Base-by-base conservation (phyloP, 2,797 vertebrate genomes). In the Microhierax caerulescens region DNA sequence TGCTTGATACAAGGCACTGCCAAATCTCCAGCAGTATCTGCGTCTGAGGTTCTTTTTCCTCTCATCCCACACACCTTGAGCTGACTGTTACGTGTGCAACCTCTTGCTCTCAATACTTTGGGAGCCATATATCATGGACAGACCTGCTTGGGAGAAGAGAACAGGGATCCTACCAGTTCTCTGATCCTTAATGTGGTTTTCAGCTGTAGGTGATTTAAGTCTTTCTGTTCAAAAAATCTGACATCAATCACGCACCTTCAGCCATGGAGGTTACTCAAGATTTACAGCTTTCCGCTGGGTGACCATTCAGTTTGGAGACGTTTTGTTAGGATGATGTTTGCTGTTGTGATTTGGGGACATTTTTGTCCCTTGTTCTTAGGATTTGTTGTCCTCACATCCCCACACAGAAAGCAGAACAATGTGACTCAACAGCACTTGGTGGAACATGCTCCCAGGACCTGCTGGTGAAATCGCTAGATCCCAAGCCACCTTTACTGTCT, bases 11-110 rank as follows among this genome's bases (percentile, higher is more conserved):
- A 3, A 93, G 39, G 36, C n/a, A 15, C 18, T 88, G 95, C 76
- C 92, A 96, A 84, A 72, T 86, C 48, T 82, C 83, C 57, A 74
- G 73, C 88, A 92, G 53, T 72, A 80, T 77, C 64, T 80, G 59
- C 9, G 32, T 37, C 83, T 80, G 54, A 68, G 50, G 11, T 24
- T 43, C 47, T 34, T 89, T 84, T 73, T 51, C 57, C 19, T 88
- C 39, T 89, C 48, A 51, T 88, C 85, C 74, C 85, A 67, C 80
- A 93, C 51, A 94, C 80, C 93, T 92, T 87, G 61, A 94, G 47
- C 13, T 88, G 75, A 86, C 45, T 90, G 85, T 83, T 34, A 51
- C 72, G 73, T 41, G 22, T 56, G 34, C 47, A 57, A 2, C 39
- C 51, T 94, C 82, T 59, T 89, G 36, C 5, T 76, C n/a, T 90